These are phyloP conservation scores for Patiria miniata DNA, from an alignment of 35 echinoderm and acorn worm species.

Conservation along the genomic window DNA sequence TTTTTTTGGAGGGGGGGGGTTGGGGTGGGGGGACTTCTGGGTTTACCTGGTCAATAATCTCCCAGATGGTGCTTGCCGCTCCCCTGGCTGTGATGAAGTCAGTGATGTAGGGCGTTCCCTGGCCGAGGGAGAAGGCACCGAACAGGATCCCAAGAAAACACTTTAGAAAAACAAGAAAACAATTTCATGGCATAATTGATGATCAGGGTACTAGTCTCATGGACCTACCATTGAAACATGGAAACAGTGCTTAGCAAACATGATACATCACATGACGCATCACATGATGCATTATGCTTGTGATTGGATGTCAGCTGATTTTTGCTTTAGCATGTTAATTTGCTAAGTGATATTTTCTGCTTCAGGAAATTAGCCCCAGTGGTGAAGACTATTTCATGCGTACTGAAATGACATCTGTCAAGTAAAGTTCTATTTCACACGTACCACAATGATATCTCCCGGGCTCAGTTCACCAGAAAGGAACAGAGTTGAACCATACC, in stretches of 20 bases:
- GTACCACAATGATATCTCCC: slow-evolving; percentile 88
- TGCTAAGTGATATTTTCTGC: no score
- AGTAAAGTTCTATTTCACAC: background rate
- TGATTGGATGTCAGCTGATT: no score
- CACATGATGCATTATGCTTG: no score
- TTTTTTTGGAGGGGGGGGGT: no score
- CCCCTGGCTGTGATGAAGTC: slow-evolving; percentile 86
- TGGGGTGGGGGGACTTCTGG: no score
- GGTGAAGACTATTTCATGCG: background rate
- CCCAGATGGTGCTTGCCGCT: slow-evolving; percentile 81
- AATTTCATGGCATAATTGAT: background rate
- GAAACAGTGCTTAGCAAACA: background rate
- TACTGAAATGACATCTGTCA: background rate
- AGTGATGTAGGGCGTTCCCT: slow-evolving; percentile 70
- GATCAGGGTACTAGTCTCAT: background rate
- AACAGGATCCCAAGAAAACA: slow-evolving; percentile 83
- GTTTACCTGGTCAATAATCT: slow-evolving; percentile 79
- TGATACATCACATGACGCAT: background rate
- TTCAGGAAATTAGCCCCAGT: no score
- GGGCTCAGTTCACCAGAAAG: slow-evolving; percentile 39
- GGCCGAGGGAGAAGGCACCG: slow-evolving; percentile 87
- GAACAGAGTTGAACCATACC: slow-evolving; percentile 81
- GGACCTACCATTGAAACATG: background rate
- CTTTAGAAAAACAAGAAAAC: slow-evolving; percentile 32
- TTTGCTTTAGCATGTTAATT: no score